A percentile compares a stretch with the other conserved stretches of the same genome.
These are phyloP conservation scores for Cataglyphis rosenhaueri DNA, from an alignment of 2,888 invertebrate species.

Conservation along the genomic window DNA sequence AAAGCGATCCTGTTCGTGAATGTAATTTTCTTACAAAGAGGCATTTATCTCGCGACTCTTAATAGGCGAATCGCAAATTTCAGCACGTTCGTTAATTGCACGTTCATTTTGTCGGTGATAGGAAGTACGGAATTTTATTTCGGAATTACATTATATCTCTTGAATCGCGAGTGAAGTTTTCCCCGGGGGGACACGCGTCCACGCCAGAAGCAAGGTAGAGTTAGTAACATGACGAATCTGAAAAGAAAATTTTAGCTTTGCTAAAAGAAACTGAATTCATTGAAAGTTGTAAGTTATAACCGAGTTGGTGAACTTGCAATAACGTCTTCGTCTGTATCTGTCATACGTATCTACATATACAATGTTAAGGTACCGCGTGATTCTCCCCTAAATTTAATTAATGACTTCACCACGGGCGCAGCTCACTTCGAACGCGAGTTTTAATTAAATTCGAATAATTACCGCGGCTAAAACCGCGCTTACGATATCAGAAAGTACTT, in stretches of 20 bases:
- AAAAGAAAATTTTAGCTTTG: slow-evolving; percentile 44
- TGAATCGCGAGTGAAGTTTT: neutral
- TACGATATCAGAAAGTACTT: slow-evolving; percentile 69
- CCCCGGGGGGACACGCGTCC: neutral
- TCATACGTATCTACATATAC: slow-evolving; percentile 34
- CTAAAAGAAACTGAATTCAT: slow-evolving; percentile 54
- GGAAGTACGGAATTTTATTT: slow-evolving; percentile 29
- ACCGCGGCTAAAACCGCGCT: slow-evolving; percentile 70
- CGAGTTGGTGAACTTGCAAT: slow-evolving; percentile 48
- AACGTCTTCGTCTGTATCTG: slow-evolving; percentile 24
- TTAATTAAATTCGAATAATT: slow-evolving; percentile 78
- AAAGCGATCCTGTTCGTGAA: neutral
- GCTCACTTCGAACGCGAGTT: slow-evolving; percentile 66
- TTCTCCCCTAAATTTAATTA: slow-evolving; percentile 69
- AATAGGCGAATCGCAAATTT: slow-evolving; percentile 9
- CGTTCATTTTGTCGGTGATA: neutral
- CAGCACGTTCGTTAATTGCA: slow-evolving; percentile 12
- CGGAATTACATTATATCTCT: slow-evolving; percentile 30
- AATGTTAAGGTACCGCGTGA: slow-evolving; percentile 18
- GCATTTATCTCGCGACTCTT: slow-evolving; percentile 17
- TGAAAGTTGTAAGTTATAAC: slow-evolving; percentile 53
- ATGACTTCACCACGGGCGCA: slow-evolving; percentile 65
- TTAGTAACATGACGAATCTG: slow-evolving; percentile 16
- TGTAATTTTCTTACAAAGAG: neutral
- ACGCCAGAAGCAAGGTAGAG: slow-evolving; percentile 12